Conservation (phyloP, 2,888 invertebrate species). For the Hipparchia sbordonii region DNA sequence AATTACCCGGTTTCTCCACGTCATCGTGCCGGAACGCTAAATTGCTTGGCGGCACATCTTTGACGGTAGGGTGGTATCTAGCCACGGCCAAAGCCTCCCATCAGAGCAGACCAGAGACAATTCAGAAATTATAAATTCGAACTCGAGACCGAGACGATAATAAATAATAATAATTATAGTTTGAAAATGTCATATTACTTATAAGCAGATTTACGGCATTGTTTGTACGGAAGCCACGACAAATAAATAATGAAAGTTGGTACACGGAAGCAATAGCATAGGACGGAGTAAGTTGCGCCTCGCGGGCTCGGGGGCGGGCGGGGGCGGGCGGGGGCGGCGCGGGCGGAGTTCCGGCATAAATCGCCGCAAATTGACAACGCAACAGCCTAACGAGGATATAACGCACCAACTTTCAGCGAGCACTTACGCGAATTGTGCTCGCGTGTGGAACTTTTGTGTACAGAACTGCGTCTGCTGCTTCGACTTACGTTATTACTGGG, state of each 20-base stretch:
- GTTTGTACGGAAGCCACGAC: conserved; percentile 23
- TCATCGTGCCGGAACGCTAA: too few relatives aligned
- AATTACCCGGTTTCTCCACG: too few relatives aligned
- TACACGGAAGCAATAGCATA: conserved; percentile 13
- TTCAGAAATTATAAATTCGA: too few relatives aligned
- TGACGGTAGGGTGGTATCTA: too few relatives aligned
- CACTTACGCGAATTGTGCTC: conserved; percentile 20
- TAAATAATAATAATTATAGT: too few relatives aligned
- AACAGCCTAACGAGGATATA: conserved; percentile 47
- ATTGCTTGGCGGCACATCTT: too few relatives aligned
- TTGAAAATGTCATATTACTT: background rate
- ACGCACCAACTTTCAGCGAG: conserved; percentile 38
- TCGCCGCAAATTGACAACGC: conserved; percentile 52
- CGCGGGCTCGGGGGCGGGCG: background rate
- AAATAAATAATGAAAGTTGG: conserved; percentile 26
- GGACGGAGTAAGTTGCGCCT: background rate
- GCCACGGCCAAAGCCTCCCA: too few relatives aligned
- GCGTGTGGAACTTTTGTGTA: conserved; percentile 3
- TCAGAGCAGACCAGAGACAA: too few relatives aligned
- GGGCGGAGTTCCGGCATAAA: conserved; percentile 48
- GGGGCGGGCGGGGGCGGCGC: conserved; percentile 27
- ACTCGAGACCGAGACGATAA: too few relatives aligned
- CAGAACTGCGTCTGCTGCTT: too few relatives aligned
- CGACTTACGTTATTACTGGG: too few relatives aligned
- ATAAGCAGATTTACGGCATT: conserved; percentile 7